A percentile compares a stretch with the other conserved stretches of the same genome.
Evolutionary conservation across 2,797 vertebrate species (phyloP).

Genomic region (Mormyrus proboscirostris): DNA sequence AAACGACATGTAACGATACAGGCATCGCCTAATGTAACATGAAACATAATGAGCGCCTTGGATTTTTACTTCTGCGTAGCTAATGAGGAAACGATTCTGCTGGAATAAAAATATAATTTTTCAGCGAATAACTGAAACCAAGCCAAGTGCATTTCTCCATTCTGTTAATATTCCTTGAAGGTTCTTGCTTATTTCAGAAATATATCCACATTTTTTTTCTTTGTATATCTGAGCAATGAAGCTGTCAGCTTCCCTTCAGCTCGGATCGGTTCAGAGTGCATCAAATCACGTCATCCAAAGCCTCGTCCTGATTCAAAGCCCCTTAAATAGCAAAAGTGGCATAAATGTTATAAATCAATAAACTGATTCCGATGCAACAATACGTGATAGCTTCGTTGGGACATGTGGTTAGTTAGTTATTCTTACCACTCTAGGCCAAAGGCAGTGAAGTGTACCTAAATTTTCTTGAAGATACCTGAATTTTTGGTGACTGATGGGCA

Average conservation of each 20-base stretch:
- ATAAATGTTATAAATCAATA: neutral
- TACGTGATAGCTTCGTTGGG: neutral
- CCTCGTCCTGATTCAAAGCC: neutral
- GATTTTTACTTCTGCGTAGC: neutral
- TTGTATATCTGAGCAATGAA: neutral
- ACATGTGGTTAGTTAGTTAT: neutral
- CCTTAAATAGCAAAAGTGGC: neutral
- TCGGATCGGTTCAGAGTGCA: neutral
- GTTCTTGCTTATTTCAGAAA: neutral
- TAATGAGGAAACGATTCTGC: neutral
- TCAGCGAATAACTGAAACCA: neutral
- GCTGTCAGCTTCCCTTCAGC: neutral
- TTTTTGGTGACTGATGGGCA: neutral
- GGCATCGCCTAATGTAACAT: neutral
- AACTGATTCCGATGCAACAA: neutral
- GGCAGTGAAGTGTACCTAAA: neutral
- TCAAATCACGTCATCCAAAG: constrained; percentile 4
- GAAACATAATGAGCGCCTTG: neutral
- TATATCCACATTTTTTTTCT: neutral
- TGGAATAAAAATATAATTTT: neutral
- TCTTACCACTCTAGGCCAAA: neutral
- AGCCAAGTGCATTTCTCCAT: neutral
- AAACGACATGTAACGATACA: neutral
- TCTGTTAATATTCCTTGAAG: neutral
- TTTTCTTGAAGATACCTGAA: neutral